Conservation (phyloP, 2,113 vertebrate species). For the Colossoma macropomum region DNA sequence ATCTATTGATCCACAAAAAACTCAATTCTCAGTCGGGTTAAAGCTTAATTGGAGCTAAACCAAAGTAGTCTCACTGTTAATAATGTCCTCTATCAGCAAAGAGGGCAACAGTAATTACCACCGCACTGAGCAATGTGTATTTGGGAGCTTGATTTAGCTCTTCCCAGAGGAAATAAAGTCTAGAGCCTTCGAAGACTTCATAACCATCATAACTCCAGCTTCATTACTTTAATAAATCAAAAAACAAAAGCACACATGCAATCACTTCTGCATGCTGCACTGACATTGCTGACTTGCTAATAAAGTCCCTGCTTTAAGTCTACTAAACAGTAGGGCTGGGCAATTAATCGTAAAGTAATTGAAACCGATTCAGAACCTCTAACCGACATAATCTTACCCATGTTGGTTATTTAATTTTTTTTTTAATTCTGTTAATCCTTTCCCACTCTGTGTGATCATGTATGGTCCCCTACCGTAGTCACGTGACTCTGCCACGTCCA, state of each 20-base stretch:
- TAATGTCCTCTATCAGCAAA: conserved; percentile 40
- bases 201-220: conserved; percentile 10
- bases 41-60: conserved; percentile 41
- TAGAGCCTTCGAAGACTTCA: conserved; percentile 29
- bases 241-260: not conserved
- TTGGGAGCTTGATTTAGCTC: conserved; percentile 47
- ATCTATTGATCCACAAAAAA: not conserved
- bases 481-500: no score
- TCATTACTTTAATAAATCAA: conserved; percentile 16
- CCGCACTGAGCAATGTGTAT: conserved; percentile 28
- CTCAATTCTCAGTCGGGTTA: conserved; percentile 31
- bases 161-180: conserved; percentile 31
- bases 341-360: no score
- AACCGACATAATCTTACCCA: no score
- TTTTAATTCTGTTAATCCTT: no score
- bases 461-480: no score
- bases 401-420: no score
- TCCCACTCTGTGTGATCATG: no score
- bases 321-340: not conserved
- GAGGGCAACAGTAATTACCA: conserved; percentile 57
- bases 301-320: not conserved
- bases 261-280: not conserved
- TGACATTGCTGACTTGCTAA: not conserved
- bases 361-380: no score
- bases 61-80: conserved; percentile 55